These are phyloP conservation scores for Poeciliopsis infans DNA, from an alignment of 2,797 vertebrate species.

Conservation along the genomic window DNA sequence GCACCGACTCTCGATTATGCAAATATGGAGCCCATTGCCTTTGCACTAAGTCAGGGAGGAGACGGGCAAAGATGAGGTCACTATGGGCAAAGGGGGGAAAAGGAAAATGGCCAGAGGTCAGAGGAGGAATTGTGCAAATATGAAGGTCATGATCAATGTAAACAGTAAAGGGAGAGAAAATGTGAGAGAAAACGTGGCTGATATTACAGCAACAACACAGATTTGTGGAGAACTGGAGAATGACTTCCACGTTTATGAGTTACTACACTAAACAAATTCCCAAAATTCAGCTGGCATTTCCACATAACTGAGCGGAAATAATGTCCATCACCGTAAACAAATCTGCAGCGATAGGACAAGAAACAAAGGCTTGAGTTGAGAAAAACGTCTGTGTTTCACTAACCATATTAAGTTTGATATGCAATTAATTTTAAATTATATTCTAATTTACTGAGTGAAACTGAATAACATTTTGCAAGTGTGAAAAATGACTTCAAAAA, in stretches of 20 bases:
- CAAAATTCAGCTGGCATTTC: not conserved
- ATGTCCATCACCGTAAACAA: not conserved
- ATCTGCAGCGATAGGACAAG: no score
- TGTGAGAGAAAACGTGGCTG: not conserved
- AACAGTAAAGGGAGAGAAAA: conserved; percentile 4
- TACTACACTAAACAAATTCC: not conserved
- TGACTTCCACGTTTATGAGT: not conserved
- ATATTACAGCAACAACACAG: conserved; percentile 3
- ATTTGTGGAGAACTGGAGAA: not conserved
- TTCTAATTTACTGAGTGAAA: not conserved
- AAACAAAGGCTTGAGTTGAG: not conserved
- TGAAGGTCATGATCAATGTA: not conserved
- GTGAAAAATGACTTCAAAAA: not conserved
- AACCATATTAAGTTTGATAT: not conserved
- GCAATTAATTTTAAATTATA: not conserved
- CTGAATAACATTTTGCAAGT: not conserved
- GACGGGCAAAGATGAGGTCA: conserved; percentile 57
- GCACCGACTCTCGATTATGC: conserved; percentile 57
- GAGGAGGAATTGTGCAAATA: not conserved
- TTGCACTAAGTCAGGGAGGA: conserved; percentile 41
- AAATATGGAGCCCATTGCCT: conserved; percentile 57
- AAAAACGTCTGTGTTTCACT: not conserved
- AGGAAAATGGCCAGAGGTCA: conserved; percentile 25
- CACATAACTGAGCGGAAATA: not conserved
- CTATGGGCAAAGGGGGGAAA: conserved; percentile 56